A percentile compares a stretch with the other conserved stretches of the same genome.
Evolutionary conservation across 2,797 vertebrate genomes (phyloP).

Genomic region (Malurus leucopterus): DNA sequence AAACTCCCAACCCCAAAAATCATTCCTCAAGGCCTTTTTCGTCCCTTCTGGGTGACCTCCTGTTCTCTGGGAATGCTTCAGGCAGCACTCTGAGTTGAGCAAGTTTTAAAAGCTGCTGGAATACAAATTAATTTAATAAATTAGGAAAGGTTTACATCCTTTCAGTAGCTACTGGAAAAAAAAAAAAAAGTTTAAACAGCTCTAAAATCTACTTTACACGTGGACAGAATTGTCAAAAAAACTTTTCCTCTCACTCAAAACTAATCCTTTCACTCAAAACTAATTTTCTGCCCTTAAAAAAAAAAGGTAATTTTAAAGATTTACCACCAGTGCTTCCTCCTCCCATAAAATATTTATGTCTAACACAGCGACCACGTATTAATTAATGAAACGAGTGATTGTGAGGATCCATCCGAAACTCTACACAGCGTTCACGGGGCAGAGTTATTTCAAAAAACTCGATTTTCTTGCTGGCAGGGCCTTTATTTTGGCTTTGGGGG

Average conservation of each 20-base stretch:
- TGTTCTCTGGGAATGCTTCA: neutral
- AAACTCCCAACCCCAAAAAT: neutral
- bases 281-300: neutral
- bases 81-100: neutral
- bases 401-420: neutral
- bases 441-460: neutral
- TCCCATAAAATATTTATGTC: neutral
- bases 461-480: neutral
- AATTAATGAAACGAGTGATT: neutral
- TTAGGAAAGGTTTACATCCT: neutral
- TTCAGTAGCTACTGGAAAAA: neutral
- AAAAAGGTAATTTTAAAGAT: neutral
- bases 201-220: neutral
- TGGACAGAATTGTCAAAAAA: neutral
- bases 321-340: neutral
- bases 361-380: fast-evolving
- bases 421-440: fast-evolving
- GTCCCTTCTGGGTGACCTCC: neutral
- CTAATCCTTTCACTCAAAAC: neutral
- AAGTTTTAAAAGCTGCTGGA: neutral
- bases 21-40: neutral
- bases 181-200: neutral
- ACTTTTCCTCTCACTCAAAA: neutral
- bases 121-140: neutral
- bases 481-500: slow-evolving; percentile 5